These are phyloP conservation scores for Gorsachius magnificus DNA, from an alignment of 2,797 vertebrate species.

Conservation along the genomic window DNA sequence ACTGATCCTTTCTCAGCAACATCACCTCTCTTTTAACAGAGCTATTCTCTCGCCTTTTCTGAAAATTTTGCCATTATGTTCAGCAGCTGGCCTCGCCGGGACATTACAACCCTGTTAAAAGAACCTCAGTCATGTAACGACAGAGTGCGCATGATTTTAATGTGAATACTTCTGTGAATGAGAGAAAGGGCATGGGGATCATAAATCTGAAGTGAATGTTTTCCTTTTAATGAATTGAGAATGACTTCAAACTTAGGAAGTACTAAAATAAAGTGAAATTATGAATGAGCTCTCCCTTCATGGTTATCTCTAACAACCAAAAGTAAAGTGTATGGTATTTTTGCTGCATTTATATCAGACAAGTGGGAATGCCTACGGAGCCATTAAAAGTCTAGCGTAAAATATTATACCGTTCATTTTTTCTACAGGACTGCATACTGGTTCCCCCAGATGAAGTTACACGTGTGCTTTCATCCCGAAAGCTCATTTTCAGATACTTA, in stretches of 20 bases:
- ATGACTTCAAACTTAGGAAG: constrained; percentile 45
- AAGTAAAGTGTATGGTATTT: constrained; percentile 28
- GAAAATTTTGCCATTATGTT: neutral
- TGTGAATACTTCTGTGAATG: constrained; percentile 47
- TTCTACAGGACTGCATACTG: constrained; percentile 5
- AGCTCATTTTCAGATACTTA: constrained; percentile 55
- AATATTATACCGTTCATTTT: neutral
- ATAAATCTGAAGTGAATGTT: constrained; percentile 15
- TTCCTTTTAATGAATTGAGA: constrained; percentile 42
- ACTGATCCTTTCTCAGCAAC: neutral
- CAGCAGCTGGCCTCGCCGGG: constrained; percentile 10
- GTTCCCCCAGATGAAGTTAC: constrained; percentile 34
- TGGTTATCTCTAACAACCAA: constrained; percentile 21
- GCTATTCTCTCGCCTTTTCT: neutral
- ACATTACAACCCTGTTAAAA: constrained; percentile 59
- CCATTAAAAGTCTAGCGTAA: constrained; percentile 28
- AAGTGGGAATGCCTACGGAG: constrained; percentile 26
- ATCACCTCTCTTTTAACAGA: neutral
- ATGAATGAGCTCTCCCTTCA: constrained; percentile 50
- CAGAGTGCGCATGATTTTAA: neutral
- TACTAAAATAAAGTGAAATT: constrained; percentile 40
- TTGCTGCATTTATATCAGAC: constrained; percentile 38
- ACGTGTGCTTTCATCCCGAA: neutral
- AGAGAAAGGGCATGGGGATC: constrained; percentile 42
- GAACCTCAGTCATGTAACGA: constrained; percentile 10